A percentile compares a stretch with the other conserved stretches of the same genome.
These are phyloP conservation scores for Oreocharis arfaki DNA, from an alignment of 2,113 vertebrate species.

Conservation along the genomic window DNA sequence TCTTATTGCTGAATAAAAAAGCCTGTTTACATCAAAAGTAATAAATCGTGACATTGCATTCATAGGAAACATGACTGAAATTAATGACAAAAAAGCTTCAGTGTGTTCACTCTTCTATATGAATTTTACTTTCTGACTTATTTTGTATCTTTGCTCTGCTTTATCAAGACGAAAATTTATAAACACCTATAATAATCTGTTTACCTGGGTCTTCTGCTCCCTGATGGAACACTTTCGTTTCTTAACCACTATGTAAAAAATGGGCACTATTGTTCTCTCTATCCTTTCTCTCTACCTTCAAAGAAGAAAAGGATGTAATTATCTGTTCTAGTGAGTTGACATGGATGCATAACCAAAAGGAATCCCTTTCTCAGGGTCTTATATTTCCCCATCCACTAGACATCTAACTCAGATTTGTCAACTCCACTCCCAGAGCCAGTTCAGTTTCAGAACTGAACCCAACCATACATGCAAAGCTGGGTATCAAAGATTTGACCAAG, in stretches of 20 bases:
- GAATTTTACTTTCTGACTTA: not conserved
- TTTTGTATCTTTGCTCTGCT: not conserved
- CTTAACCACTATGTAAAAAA: not conserved
- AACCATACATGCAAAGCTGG: not conserved
- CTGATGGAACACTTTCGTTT: not conserved
- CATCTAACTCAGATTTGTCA: not conserved
- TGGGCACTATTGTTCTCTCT: not conserved
- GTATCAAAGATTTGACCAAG: not conserved
- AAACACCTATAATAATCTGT: not conserved
- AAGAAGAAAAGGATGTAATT: not conserved
- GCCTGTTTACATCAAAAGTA: not conserved
- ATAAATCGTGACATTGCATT: not conserved
- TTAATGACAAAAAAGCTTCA: not conserved
- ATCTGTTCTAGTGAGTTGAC: not conserved
- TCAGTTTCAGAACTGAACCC: not conserved
- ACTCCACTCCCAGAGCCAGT: not conserved
- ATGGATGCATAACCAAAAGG: not conserved
- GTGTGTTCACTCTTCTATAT: not conserved
- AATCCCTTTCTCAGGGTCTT: not conserved
- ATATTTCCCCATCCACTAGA: not conserved
- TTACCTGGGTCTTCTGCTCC: not conserved
- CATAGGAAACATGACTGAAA: not conserved
- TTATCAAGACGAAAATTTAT: not conserved
- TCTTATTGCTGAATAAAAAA: not conserved
- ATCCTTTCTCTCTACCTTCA: not conserved